Evolutionary conservation across 2,888 invertebrate genomes (phyloP), one percentile per base, ranked within the genome.

Genomic region (Apocheima hispidaria): DNA sequence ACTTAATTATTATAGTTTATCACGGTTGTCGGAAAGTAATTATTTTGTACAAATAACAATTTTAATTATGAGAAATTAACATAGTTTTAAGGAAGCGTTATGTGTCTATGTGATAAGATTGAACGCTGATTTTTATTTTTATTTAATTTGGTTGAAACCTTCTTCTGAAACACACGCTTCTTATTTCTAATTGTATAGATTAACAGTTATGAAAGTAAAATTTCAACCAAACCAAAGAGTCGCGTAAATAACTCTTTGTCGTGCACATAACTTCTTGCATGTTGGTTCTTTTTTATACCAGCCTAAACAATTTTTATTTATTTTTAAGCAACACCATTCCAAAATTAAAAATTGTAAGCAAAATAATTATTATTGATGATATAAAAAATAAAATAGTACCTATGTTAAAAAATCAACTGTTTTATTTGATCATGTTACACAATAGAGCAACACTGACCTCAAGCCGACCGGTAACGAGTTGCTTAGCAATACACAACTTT

Each of bases 21-120:
- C 78, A 83, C 83, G 86, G 88, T 89, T 87, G 92, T 91, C 90
- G 88, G 86, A 82, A 87, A 81, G 84, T 84, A 89, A 90, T 90
- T 89, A 89, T 88, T 91, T 88, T 92, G 92, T 92, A 92, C 92
- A 92, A 92, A 92, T 90, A 90, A 88, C 87, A 85, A 87, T 88
- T 88, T 86, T 88, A 86, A 84, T 85, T 79, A 83, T 80, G 77
- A 78, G 78, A 81, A 86, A 83, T 81, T 88, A 89, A 87, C 81
- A 74, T 90, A 90, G 86, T 78, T 81, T 60, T 90, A 88, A 84
- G 84, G 73, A 72, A 75, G 74, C n/a, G n/a, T 79, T 73, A 36
- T 64, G 46, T 58, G 60, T 78, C 21, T 46, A 55, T 40, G 53
- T 38, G 49, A 55, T 48, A 35, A 21, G 50, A 56, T 55, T 64